Conservation (phyloP, 2,888 invertebrate genomes). For the Lithophane socia region DNA sequence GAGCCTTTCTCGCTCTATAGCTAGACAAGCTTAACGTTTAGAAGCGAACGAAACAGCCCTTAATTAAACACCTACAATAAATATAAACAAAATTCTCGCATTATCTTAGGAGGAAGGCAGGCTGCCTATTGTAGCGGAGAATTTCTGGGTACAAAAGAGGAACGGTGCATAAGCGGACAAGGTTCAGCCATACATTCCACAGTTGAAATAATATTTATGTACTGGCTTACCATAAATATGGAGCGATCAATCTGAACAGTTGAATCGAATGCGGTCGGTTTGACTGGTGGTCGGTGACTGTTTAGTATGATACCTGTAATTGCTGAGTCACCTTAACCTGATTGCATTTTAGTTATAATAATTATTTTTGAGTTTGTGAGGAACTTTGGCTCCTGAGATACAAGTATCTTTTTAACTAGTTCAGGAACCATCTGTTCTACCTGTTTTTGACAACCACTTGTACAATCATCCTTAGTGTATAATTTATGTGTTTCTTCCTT, state of each 20-base stretch:
- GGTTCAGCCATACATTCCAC: neutral
- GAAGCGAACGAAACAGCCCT: conserved; percentile 47
- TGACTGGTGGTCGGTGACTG: too few relatives aligned
- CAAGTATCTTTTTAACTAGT: too few relatives aligned
- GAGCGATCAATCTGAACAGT: neutral
- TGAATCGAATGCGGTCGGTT: neutral
- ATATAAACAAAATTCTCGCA: conserved; percentile 66
- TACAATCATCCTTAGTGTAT: too few relatives aligned
- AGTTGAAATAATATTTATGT: neutral
- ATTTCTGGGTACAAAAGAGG: neutral
- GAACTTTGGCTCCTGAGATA: too few relatives aligned
- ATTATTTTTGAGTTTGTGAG: too few relatives aligned
- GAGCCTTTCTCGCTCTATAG: conserved; percentile 53
- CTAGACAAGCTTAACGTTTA: conserved; percentile 57
- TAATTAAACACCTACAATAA: conserved; percentile 68
- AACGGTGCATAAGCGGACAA: neutral
- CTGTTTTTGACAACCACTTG: too few relatives aligned
- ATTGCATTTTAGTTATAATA: too few relatives aligned
- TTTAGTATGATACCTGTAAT: too few relatives aligned
- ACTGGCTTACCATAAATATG: too few relatives aligned
- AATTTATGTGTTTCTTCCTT: too few relatives aligned
- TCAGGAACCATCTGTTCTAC: too few relatives aligned
- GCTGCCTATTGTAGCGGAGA: neutral
- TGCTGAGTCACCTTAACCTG: too few relatives aligned
- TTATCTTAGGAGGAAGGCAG: conserved; percentile 48